Evolutionary conservation across 2,113 vertebrate species (phyloP), one percentile per base, ranked within the genome.

Genomic region (Lophotis ruficrista): DNA sequence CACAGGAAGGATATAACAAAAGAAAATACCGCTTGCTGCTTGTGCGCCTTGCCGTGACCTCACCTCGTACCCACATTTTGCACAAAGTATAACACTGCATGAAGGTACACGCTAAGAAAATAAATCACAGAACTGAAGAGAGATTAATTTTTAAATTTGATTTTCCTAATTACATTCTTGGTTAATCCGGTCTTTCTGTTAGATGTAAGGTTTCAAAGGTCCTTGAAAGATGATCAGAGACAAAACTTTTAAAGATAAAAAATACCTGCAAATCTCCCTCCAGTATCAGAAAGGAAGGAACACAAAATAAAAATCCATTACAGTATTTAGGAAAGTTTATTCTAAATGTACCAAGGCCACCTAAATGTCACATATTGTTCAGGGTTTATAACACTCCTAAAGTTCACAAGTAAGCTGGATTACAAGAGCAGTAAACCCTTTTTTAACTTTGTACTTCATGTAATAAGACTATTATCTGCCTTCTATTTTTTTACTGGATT

Each of bases 401-500:
- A 96, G 92, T 96, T 96, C 90, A 91, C 75, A 90, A 47, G 68
- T 94, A 94, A 83, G 7, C 54, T 96, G 86, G 92, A 96, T 94
- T 94, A 92, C 78, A 96, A 86, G 78, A 93, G 43, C 43, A 82
- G 54, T 85, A 93, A 95, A 95, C 72, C 70, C 27, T 43, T 75
- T 95, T 97, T 76, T 76, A 93, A 83, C 71, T 96, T 79, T 43
- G 21, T 92, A 54, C 28, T 92, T 73, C 50, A 37, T 69, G 91
- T 88, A 93, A 93, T 92, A 64, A 90, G 21, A 83, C 35, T 69
- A 90, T 91, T 96, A 96, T 94, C 83, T 96, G 58, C 84, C 82
- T 96, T 88, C 82, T 97, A 9, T 43, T 94, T 84, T 84, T 76
- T 94, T 51, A 91, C 65, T 89, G 70, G 50, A 82, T 66, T 96